phyloP scores from a whole-genome alignment of 1,140 invertebrate genomes.

The Kradibia gibbosae region DNA sequence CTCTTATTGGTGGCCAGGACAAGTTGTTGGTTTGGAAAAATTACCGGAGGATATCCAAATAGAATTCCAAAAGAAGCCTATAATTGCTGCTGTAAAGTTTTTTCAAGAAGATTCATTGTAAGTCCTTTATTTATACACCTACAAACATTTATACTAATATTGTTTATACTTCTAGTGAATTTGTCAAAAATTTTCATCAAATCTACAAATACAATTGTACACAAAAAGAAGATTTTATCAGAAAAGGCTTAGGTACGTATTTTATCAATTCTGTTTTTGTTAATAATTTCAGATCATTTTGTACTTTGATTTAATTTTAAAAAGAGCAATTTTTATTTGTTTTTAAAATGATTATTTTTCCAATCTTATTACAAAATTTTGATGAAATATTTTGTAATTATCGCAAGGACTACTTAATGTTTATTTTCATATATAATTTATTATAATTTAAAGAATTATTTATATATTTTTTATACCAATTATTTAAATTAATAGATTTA shows the following conservation, averaged over 20 bases:
- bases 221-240: constrained; percentile 85
- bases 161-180: constrained; percentile 78
- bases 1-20: constrained; percentile 85
- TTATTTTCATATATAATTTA: too few species aligned
- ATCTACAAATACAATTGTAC: constrained; percentile 85
- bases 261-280: background rate
- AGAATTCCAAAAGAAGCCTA: constrained; percentile 78
- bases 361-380: too few species aligned
- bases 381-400: too few species aligned
- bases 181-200: constrained; percentile 79
- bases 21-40: constrained; percentile 78
- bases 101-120: constrained; percentile 87
- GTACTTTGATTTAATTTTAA: background rate
- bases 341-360: too few species aligned
- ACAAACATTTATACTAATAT: constrained; percentile 52
- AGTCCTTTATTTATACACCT: constrained; percentile 68
- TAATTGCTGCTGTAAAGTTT: constrained; percentile 85
- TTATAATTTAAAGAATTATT: too few species aligned
- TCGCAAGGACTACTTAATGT: too few species aligned
- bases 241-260: constrained; percentile 83
- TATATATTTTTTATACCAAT: too few species aligned
- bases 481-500: too few species aligned
- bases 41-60: constrained; percentile 76
- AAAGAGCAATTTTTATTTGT: too few species aligned
- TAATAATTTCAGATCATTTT: background rate